Evolutionary conservation across 2,113 vertebrate species (phyloP).

Genomic region (Leptobrachium leishanense): DNA sequence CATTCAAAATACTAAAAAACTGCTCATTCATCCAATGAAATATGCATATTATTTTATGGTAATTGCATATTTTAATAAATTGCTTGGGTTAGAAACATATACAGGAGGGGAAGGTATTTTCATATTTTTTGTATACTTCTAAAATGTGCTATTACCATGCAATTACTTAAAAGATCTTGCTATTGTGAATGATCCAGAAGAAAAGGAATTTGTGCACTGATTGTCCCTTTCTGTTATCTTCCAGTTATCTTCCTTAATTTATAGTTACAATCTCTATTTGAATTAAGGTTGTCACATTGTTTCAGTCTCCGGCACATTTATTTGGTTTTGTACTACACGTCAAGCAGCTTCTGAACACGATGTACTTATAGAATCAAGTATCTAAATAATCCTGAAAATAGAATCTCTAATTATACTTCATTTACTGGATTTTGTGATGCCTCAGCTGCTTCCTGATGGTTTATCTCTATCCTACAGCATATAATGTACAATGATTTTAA

Average conservation of each 20-base stretch:
- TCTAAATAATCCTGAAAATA: constrained; percentile 45
- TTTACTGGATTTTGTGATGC: constrained; percentile 32
- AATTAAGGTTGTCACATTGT: constrained; percentile 32
- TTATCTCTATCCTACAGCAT: constrained; percentile 4
- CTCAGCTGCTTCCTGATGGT: constrained; percentile 38
- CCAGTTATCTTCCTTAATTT: neutral
- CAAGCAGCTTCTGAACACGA: constrained; percentile 43
- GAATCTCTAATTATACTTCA: constrained; percentile 41
- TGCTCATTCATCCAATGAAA: too few relatives aligned
- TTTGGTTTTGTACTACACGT: constrained; percentile 41
- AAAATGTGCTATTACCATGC: too few relatives aligned
- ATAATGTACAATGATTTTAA: neutral
- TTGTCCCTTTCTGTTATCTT: neutral
- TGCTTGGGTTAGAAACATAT: too few relatives aligned
- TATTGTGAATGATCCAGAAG: too few relatives aligned
- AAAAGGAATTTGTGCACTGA: too few relatives aligned
- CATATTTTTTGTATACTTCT: too few relatives aligned
- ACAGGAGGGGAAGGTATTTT: too few relatives aligned
- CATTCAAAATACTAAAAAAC: too few relatives aligned
- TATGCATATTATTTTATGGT: too few relatives aligned
- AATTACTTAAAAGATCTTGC: too few relatives aligned
- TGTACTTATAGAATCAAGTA: constrained; percentile 45
- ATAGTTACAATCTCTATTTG: constrained; percentile 3
- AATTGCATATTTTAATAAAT: too few relatives aligned
- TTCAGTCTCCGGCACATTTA: constrained; percentile 23